A percentile compares a stretch with the other conserved stretches of the same genome.
These are phyloP conservation scores for Mesopsocus fuscifrons DNA, from an alignment of 2,888 invertebrate species.

Conservation along the genomic window DNA sequence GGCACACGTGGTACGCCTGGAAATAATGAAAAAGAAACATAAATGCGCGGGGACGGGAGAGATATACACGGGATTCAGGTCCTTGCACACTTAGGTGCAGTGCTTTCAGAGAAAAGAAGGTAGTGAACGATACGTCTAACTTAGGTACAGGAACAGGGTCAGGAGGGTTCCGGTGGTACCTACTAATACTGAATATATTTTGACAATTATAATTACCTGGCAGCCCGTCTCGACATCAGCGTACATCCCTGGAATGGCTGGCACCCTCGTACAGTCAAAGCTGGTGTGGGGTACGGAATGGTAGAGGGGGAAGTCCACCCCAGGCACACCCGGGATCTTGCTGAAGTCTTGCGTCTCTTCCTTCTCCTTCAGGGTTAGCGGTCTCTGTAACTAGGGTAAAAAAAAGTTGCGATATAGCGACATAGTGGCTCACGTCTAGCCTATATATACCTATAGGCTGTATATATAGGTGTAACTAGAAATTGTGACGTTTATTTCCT, in stretches of 20 bases:
- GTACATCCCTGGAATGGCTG: conserved; percentile 69
- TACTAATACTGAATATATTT: no score
- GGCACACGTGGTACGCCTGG: conserved; percentile 72
- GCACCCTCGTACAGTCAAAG: conserved; percentile 61
- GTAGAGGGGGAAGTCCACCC: conserved; percentile 65
- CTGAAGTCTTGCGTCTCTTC: conserved; percentile 55
- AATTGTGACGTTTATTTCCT: no score
- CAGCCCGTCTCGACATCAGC: conserved; percentile 80
- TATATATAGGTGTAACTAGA: no score
- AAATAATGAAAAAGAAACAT: conserved; percentile 15
- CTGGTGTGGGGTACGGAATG: conserved; percentile 57
- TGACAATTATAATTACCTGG: no score
- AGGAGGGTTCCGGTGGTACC: no score
- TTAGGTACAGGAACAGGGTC: no score
- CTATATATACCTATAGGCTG: no score
- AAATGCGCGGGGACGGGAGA: neutral
- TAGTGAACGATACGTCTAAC: neutral
- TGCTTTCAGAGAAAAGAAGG: neutral
- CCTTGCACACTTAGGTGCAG: no score
- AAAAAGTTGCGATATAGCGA: no score
- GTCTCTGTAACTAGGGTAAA: no score
- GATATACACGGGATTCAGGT: no score
- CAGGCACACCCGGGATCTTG: conserved; percentile 61
- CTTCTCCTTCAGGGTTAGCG: conserved; percentile 28
- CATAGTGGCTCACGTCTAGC: no score